These are phyloP conservation scores for human (Homo sapiens) DNA, from an alignment of 2,113 vertebrate species.

Conservation along the genomic window GRCh38 chr20:58879501-58880000, in stretches of 20 bases:
- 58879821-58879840: constrained; percentile 37
- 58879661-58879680: not conserved
- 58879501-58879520: not conserved
- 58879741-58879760: not conserved
- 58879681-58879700: not conserved
- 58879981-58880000: fast-evolving
- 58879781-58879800: not conserved
- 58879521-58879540: not conserved
- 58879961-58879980: not conserved
- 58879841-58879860: not conserved
- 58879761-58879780: not conserved
- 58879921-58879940: not conserved
- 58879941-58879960: not conserved
- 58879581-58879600: not conserved
- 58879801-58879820: not conserved
- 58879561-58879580: not conserved
- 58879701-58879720: not conserved
- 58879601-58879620: too few species aligned
- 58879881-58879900: not conserved
- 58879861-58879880: not conserved
- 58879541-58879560: not conserved
- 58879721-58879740: not conserved
- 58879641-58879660: too few species aligned
- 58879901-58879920: not conserved
- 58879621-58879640: too few species aligned